Evolutionary conservation across 2,888 invertebrate genomes (phyloP), one percentile per base, ranked within the genome.

Genomic region (Rhamnusium bicolor): DNA sequence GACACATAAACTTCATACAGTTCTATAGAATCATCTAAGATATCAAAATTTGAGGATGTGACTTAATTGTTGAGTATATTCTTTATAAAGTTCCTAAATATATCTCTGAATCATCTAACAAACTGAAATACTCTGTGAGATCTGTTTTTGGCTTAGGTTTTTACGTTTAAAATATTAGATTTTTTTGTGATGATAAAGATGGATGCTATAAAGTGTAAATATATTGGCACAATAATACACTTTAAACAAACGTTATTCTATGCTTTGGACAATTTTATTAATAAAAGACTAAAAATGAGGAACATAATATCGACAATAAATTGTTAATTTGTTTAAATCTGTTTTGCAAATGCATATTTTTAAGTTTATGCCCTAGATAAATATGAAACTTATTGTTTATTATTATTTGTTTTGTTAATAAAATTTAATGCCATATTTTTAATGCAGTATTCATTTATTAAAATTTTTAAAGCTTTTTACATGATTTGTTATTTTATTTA

Each of bases 401-500:
- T 32, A 32, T 40, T n/a, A 40, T 40, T 40, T n/a, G 6, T 40
- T n/a, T 40, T n/a, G n/a, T 2, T 40, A 40, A 40, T 40, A 40
- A 32, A 16, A 18, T 32, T 8, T 58, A 32, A 32, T 58, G 58
- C 58, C 58, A 58, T 58, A 58, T 58, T n/a, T n/a, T 58, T 8
- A 32, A 12, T 58, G 29, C 32, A 58, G 58, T 58, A 58, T 32
- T 58, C 16, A 58, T 58, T 58, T 58, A 58, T 58, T 58, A 18
- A 58, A 40, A n/a, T 56, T 19, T 29, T 63, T 70, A 51, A 65
- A 49, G 29, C 56, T 53, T 65, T 71, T 32, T 56, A 58, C 58
- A 65, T 32, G 65, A 56, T 49, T 49, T 58, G 47, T 47, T 46
- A 46, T 40, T 54, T 46, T 63, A 53, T 62, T 29, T 53, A 71